Base-by-base conservation (phyloP, 2,888 invertebrate genomes). In the Stenotaenia linearis region DNA sequence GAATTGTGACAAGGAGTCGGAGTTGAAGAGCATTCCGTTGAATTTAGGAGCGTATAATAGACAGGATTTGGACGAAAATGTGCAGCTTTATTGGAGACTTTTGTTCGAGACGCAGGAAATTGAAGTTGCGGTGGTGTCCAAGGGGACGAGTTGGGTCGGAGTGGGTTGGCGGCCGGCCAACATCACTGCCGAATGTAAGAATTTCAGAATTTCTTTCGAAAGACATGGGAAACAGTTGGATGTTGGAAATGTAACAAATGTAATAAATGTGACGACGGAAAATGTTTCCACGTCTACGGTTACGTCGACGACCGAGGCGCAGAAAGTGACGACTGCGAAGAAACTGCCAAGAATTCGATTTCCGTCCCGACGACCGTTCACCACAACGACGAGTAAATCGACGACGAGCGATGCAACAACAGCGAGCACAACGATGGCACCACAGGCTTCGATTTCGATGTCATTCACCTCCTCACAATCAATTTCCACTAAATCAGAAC, bases 81-180 rank as follows among this genome's bases (percentile, higher is more conserved):
- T 93, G 86, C 90, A 90, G 35, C 88, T 97, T 81, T 95, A 93
- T 87, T 97, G 96, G 95, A 89, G 93, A 78, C 90, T 97, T 56
- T 85, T 97, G 75, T 93, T 94, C 81, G 90, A 91, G 37, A 90
- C 90, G n/a, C 82, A 83, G 78, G 97, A 97, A 87, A 88, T 97
- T 30, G 97, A 97, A 86, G 89, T 96, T 28, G 90, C 96, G 0
- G 90, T 97, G 87, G 90, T 92, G 76, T 95, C 93, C n/a, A 95
- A 96, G 83, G 91, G 95, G 1, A 92, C 93, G 0, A 93, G 95
- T 15, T 98, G 95, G 88, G 92, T 91, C 3, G 95, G 92, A 7
- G 83, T 98, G 6, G 98, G 98, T n/a, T 98, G 97, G 97, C 89
- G 97, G 79, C 96, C 97, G 0, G n/a, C 5, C 21, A 25, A 61